A percentile compares a stretch with the other conserved stretches of the same genome.
Conservation (phyloP, 2,797 vertebrate genomes). For the Labeo calbasu region DNA sequence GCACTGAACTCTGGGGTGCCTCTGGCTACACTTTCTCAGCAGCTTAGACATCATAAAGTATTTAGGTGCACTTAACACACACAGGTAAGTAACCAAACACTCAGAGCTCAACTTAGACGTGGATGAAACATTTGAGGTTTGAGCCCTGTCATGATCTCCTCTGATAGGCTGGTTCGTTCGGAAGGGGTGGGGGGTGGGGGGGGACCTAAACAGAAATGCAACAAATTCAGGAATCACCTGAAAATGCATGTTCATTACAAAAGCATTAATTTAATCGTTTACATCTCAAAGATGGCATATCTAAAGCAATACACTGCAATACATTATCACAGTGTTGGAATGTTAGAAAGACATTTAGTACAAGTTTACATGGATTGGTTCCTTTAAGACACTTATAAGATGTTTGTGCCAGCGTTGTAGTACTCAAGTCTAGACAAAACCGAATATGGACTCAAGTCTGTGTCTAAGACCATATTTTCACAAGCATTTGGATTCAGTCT, state of each 20-base stretch:
- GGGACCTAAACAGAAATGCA: constrained; percentile 13
- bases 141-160: neutral
- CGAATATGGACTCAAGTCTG: neutral
- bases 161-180: neutral
- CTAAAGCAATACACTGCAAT: neutral
- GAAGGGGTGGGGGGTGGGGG: no score
- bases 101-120: constrained; percentile 13
- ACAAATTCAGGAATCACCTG: neutral
- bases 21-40: constrained; percentile 75
- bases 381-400: neutral
- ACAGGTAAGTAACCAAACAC: constrained; percentile 72
- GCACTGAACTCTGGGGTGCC: constrained; percentile 74
- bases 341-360: neutral
- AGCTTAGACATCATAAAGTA: constrained; percentile 83
- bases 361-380: neutral
- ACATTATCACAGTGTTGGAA: neutral
- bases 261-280: neutral
- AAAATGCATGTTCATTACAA: neutral
- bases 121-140: neutral
- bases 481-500: neutral
- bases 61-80: constrained; percentile 81
- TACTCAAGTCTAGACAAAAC: neutral
- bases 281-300: neutral
- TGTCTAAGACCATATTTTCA: neutral
- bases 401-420: neutral